Conservation (phyloP, 2,113 vertebrate genomes). For the Mesitornis unicolor region DNA sequence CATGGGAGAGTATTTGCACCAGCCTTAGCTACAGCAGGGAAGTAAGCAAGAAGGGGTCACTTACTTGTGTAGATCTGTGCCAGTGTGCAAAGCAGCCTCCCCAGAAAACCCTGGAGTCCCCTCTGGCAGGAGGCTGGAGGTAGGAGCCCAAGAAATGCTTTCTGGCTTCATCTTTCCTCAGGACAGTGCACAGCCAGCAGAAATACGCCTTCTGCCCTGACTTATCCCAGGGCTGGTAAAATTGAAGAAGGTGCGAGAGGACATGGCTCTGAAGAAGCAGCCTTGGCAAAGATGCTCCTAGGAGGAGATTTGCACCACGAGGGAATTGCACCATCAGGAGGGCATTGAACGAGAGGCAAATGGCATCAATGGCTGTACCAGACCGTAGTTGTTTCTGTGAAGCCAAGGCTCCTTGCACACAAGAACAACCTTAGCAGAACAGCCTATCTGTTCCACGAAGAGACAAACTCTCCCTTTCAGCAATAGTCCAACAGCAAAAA, state of each 20-base stretch:
- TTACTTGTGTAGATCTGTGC: background rate
- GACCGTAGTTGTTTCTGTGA: background rate
- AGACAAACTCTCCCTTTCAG: background rate
- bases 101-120: background rate
- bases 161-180: background rate
- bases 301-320: background rate
- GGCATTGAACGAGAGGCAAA: background rate
- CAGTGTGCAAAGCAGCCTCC: background rate
- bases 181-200: background rate
- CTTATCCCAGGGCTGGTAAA: background rate
- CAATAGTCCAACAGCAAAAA: background rate
- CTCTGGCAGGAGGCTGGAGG: background rate
- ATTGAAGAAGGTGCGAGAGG: background rate
- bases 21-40: background rate
- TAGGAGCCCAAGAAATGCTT: background rate
- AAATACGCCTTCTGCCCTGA: background rate
- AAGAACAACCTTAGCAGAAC: background rate
- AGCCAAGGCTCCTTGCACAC: background rate
- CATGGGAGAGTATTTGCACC: background rate
- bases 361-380: background rate
- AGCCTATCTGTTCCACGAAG: background rate
- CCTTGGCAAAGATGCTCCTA: background rate
- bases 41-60: background rate
- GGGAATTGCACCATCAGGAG: background rate
- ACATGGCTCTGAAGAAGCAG: background rate